Base-by-base conservation (phyloP, 2,113 vertebrate genomes). In the Hyperopisus bebe region DNA sequence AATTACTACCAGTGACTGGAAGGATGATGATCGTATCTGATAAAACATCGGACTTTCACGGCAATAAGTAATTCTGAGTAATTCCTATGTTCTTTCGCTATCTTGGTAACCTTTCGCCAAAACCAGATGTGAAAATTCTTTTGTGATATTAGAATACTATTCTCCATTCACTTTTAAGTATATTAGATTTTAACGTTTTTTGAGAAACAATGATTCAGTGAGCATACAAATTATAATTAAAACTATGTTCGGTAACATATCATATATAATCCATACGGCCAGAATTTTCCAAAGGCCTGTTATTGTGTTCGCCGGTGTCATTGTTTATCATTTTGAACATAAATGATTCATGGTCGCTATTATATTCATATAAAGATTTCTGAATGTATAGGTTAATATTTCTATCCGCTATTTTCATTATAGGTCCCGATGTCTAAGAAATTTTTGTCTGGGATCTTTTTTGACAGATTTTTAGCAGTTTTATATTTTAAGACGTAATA, bases 21-120 rank as follows among this genome's bases (percentile, higher is more conserved):
- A 95, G 94, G 94, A 94, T 24, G 85, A 47, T 84, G 95, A 94
- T 94, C 96, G 94, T 94, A 95, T 93, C 95, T 94, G 95, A 94
- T 94, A 94, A 94, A 93, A 92, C 94, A 92, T 95, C 93, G 93
- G 44, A 27, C 88, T 93, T 94, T 93, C 42, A 24, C 55, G 31
- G 50, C 48, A 46, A 46, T 66, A 39, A 66, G 35, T 62, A 66
- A 88, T 66, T 62, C 35, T 88, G 55, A 88, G 87, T 66, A 50
- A 66, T 88, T 88, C 62, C 10, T 17, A n/a, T 44, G n/a, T 62
- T 44, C 15, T 88, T 24, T n/a, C 24, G 39, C 35, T 44, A 66
- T 88, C 55, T 88, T 88, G n/a, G 50, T 53, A 17, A 87, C 50
- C n/a, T 55, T 87, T 53, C 48, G 15, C 85, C 50, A 55, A 86